Conservation (phyloP, 2,113 vertebrate genomes). For the Pavo muticus region DNA sequence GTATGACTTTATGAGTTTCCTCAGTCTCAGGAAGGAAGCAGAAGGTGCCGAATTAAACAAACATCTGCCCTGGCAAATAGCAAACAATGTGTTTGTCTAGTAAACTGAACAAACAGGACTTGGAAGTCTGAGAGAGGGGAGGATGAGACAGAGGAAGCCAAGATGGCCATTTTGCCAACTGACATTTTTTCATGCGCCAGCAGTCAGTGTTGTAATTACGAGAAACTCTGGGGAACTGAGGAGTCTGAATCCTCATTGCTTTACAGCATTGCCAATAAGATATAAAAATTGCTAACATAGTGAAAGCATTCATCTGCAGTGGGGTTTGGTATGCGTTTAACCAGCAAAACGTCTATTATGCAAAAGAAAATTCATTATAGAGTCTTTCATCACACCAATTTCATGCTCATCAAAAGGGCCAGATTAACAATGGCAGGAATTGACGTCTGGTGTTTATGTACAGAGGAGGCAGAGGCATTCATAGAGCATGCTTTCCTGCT, state of each 20-base stretch:
- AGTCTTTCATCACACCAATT: background rate
- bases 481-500: background rate
- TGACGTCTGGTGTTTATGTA: background rate
- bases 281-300: conserved; percentile 38
- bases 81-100: conserved; percentile 69
- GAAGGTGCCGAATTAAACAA: conserved; percentile 64
- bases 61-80: conserved; percentile 67
- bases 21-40: conserved; percentile 28
- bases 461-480: background rate
- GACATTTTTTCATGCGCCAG: conserved; percentile 43
- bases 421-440: background rate
- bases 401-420: background rate
- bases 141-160: conserved; percentile 45
- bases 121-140: conserved; percentile 45
- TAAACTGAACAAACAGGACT: conserved; percentile 60
- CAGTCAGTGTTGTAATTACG: conserved; percentile 51
- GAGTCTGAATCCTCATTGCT: conserved; percentile 26
- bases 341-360: background rate
- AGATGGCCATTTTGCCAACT: conserved; percentile 59
- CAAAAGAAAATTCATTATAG: background rate
- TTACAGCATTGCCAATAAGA: conserved; percentile 30
- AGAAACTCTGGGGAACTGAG: conserved; percentile 35
- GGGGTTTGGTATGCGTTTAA: background rate
- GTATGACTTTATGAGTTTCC: conserved; percentile 38
- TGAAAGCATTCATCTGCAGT: conserved; percentile 12